These are phyloP conservation scores for Nymphalis c-album DNA, from an alignment of 2,888 invertebrate genomes.

Conservation along the genomic window DNA sequence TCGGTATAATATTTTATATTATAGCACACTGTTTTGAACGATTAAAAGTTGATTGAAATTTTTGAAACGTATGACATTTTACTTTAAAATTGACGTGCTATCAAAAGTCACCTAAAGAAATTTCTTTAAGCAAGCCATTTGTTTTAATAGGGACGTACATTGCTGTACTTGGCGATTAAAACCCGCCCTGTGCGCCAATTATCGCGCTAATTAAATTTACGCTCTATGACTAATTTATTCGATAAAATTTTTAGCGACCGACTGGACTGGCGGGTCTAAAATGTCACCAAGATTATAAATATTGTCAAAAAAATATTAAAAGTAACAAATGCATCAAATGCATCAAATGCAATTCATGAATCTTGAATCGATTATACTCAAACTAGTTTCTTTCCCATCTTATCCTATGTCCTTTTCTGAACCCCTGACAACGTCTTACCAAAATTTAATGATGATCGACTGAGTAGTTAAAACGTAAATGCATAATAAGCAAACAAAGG, in stretches of 20 bases:
- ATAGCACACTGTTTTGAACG: no score
- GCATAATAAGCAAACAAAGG: no score
- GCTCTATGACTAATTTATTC: slow-evolving; percentile 73
- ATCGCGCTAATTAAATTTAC: slow-evolving; percentile 72
- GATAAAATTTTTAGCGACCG: slow-evolving; percentile 47
- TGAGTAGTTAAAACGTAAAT: no score
- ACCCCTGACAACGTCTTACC: no score
- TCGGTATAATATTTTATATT: no score
- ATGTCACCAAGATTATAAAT: slow-evolving; percentile 19
- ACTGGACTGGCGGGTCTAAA: slow-evolving; percentile 33
- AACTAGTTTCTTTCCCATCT: no score
- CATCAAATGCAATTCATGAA: no score
- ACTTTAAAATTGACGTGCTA: slow-evolving; percentile 29
- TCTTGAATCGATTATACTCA: no score
- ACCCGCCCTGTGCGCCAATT: slow-evolving; percentile 55
- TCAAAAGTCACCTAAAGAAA: slow-evolving; percentile 27
- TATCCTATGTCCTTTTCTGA: no score
- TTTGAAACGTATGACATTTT: slow-evolving; percentile 19
- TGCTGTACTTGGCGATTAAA: slow-evolving; percentile 48
- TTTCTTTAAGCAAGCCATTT: slow-evolving; percentile 35
- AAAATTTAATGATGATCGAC: no score
- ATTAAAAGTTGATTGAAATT: background rate
- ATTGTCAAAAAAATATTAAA: background rate
- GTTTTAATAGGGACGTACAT: slow-evolving; percentile 38
- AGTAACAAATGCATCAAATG: background rate